A percentile compares a stretch with the other conserved stretches of the same genome.
Evolutionary conservation across 2,113 vertebrate species (phyloP).

Genomic region (Paradisaea rubra): DNA sequence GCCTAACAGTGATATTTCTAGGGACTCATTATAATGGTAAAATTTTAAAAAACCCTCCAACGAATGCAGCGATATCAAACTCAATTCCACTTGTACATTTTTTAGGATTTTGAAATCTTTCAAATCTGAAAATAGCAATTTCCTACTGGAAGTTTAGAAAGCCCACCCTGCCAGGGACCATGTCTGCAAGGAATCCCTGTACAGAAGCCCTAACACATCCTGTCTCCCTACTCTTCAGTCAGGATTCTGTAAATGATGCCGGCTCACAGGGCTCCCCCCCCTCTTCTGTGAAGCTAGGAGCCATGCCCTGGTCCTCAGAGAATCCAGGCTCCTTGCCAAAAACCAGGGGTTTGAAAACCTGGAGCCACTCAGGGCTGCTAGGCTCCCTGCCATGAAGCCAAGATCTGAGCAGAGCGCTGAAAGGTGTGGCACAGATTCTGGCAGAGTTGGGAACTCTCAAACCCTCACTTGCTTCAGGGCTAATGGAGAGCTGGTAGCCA

Average conservation of each 20-base stretch:
- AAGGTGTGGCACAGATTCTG: conserved; percentile 35
- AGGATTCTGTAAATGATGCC: neutral
- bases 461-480: neutral
- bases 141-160: neutral
- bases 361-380: neutral
- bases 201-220: neutral
- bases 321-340: conserved; percentile 12
- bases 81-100: neutral
- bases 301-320: neutral
- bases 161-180: neutral
- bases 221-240: neutral
- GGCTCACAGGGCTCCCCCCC: neutral
- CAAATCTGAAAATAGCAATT: neutral
- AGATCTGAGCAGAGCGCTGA: neutral
- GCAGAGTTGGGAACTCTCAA: conserved; percentile 2
- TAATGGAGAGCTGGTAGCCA: neutral
- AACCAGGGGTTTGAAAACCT: neutral
- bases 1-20: neutral
- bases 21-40: neutral
- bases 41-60: neutral
- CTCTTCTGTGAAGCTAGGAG: neutral
- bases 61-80: neutral
- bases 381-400: neutral
- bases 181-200: neutral
- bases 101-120: neutral